phyloP scores from a whole-genome alignment of 2,797 vertebrate genomes.

The Ctenopoma multispine region DNA sequence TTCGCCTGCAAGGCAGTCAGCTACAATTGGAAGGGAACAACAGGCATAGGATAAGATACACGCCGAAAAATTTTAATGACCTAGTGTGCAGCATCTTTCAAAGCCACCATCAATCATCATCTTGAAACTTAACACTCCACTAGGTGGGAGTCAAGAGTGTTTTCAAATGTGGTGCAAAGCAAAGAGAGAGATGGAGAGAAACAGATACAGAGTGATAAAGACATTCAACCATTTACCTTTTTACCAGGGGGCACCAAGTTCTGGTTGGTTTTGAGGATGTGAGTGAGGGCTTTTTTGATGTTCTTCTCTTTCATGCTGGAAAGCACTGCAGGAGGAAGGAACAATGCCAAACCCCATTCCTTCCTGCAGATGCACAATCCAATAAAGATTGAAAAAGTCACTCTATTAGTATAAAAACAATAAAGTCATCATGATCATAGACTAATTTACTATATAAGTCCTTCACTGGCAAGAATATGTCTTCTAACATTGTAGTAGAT shows the following conservation, averaged over 20 bases:
- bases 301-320: constrained; percentile 99
- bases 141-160: constrained; percentile 67
- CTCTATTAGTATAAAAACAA: constrained; percentile 20
- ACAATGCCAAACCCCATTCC: constrained; percentile 98
- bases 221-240: constrained; percentile 87
- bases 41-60: constrained; percentile 1
- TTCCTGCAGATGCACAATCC: constrained; percentile 86
- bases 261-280: constrained; percentile 99
- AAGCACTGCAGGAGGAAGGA: constrained; percentile 96
- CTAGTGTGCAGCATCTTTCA: constrained; percentile 7
- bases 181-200: background rate
- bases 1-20: constrained; percentile 97
- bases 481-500: constrained; percentile 15
- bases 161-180: constrained; percentile 13
- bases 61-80: background rate
- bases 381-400: constrained; percentile 39
- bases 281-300: constrained; percentile 98
- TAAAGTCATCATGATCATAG: constrained; percentile 28
- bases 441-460: constrained; percentile 33
- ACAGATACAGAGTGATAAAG: background rate
- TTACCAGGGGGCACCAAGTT: constrained; percentile 98
- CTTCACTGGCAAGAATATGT: constrained; percentile 24
- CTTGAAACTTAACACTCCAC: constrained; percentile 51
- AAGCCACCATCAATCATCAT: background rate
- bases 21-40: constrained; percentile 74